Conservation (phyloP, 2,113 vertebrate genomes). For the Spilogale gracilis region DNA sequence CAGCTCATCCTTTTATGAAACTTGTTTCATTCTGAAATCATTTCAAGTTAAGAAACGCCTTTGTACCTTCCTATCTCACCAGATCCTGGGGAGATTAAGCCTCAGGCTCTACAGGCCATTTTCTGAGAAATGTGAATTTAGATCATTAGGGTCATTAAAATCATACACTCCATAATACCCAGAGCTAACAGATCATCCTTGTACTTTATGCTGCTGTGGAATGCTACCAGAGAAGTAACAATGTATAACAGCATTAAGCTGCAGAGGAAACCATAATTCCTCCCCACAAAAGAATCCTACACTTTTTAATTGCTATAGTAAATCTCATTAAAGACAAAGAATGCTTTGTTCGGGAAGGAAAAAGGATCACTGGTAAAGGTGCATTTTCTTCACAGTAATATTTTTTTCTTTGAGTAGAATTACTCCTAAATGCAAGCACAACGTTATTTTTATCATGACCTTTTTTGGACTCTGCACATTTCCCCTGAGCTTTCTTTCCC, state of each 20-base stretch:
- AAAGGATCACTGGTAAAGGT: background rate
- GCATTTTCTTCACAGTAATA: constrained; percentile 33
- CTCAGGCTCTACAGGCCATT: background rate
- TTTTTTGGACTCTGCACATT: constrained; percentile 42
- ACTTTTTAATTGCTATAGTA: constrained; percentile 72
- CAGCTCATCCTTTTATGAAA: constrained; percentile 68
- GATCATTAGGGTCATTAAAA: constrained; percentile 75
- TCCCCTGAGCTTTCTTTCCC: background rate
- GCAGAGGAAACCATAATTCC: constrained; percentile 43
- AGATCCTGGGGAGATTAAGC: constrained; percentile 69
- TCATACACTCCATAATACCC: background rate
- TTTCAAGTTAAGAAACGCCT: constrained; percentile 66
- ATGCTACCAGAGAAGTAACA: constrained; percentile 26
- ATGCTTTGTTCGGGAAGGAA: constrained; percentile 23
- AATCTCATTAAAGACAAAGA: constrained; percentile 75
- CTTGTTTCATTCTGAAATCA: constrained; percentile 65
- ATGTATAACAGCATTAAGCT: background rate
- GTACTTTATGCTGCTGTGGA: constrained; percentile 10
- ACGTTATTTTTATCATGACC: constrained; percentile 57
- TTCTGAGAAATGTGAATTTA: constrained; percentile 67
- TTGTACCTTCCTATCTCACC: constrained; percentile 63
- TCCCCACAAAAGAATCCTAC: constrained; percentile 56
- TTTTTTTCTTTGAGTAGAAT: constrained; percentile 35
- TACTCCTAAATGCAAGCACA: constrained; percentile 51
- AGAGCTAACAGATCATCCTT: constrained; percentile 28